phyloP scores from a whole-genome alignment of 23 tunicate genomes.

The Ciona savignyi region DNA sequence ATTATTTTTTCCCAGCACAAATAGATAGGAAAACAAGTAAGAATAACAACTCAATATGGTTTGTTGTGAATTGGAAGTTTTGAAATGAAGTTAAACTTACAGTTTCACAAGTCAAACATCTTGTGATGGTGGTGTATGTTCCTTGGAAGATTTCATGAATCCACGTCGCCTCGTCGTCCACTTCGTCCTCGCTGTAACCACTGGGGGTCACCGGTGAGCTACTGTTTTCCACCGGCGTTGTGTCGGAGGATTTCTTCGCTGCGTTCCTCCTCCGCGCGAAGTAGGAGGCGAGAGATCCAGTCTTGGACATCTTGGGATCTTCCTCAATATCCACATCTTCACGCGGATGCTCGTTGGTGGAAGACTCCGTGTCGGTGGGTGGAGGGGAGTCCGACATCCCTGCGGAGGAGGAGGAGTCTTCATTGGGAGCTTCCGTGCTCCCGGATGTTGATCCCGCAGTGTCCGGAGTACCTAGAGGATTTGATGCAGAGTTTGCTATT shows the following conservation, averaged over 20 bases:
- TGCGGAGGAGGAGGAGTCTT: slow-evolving; percentile 4
- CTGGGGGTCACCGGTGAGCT: not conserved
- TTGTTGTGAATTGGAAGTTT: not conserved
- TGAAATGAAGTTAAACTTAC: slow-evolving; percentile 19
- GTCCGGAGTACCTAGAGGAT: not conserved
- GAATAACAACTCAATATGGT: not conserved
- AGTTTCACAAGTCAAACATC: slow-evolving; percentile 97
- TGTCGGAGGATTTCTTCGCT: not conserved
- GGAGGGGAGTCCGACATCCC: slow-evolving; percentile 10
- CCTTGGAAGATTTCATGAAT: slow-evolving; percentile 91
- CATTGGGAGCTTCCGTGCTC: not conserved
- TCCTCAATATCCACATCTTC: not conserved
- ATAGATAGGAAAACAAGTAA: not conserved
- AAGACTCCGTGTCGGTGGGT: slow-evolving; percentile 2
- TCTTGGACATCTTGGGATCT: not conserved
- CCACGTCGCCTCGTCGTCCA: slow-evolving; percentile 56
- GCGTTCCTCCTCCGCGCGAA: not conserved
- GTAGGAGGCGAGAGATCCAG: too few species aligned
- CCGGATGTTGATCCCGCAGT: not conserved
- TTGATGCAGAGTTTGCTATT: too few species aligned
- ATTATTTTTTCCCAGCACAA: too few species aligned
- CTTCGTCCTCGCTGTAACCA: slow-evolving; percentile 15
- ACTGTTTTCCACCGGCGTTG: not conserved
- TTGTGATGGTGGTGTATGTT: slow-evolving; percentile 86
- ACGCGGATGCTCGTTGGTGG: not conserved